Evolutionary conservation across 2,888 invertebrate genomes (phyloP), one percentile per base, ranked within the genome.

Genomic region (Andrena praecox): DNA sequence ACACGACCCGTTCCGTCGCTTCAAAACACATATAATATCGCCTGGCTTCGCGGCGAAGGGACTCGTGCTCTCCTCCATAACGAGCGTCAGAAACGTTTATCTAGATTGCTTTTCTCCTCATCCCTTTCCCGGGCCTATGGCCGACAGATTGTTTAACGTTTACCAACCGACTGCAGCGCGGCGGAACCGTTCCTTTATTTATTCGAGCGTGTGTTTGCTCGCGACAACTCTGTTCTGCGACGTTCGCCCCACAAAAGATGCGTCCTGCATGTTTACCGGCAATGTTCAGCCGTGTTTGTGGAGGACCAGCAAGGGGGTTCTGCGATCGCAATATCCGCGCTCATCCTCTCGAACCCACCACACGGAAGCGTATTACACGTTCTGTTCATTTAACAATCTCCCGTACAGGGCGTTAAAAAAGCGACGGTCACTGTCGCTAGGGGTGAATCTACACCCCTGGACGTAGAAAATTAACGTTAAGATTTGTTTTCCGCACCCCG

Each of bases 311-410:
- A 59, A 80, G 42, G 35, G 69, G 50, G 52, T 60, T 33, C 54
- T 33, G 56, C 35, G 59, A 73, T 77, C 56, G 86, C 85, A 85
- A 86, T 86, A 86, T 85, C 86, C 84, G 72, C 48, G 72, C 24
- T 54, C 56, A 69, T 79, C 79, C 82, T 79, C 77, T 69, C 82
- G 74, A 69, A 64, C 50, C 67, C 59, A 62, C 60, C 24, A 52
- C 59, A 35, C 52, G 24, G 64, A 60, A 68, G 29, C 64, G 29
- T 56, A 66, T 82, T 73, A 73, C 69, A 77, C 64, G 78, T 56
- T 60, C 54, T 67, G 63, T 73, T 85, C 76, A 68, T 85, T 85
- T 85, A 63, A 71, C 64, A 24, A 48, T 52, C 24, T 29, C 6
- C 10, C 48, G 16, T 42, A 42, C 42, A 42, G 42, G 42, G 1